Percentiles rank a stretch among this genome's conserved stretches.
Conservation (phyloP, 2,888 invertebrate species). For the Galerucella pusilla region DNA sequence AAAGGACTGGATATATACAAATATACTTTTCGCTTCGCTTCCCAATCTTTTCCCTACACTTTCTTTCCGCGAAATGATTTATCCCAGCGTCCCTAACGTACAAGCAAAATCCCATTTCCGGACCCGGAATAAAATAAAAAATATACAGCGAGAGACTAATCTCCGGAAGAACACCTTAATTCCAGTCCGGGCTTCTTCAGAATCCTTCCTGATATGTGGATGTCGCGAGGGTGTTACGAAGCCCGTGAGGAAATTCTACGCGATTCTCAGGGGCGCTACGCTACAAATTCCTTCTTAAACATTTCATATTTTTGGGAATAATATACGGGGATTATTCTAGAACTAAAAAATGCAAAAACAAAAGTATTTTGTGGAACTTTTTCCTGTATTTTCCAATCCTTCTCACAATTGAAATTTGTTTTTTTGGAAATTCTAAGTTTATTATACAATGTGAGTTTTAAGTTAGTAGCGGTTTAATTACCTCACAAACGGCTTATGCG, state of each 20-base stretch:
- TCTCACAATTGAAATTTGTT: no score
- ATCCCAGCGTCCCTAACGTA: constrained; percentile 37
- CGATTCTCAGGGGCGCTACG: constrained; percentile 7
- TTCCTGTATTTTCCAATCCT: no score
- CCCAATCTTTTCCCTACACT: constrained; percentile 26
- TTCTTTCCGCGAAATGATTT: constrained; percentile 47
- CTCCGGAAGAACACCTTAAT: constrained; percentile 63
- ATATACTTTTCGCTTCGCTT: constrained; percentile 14
- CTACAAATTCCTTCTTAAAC: neutral
- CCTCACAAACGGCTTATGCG: no score
- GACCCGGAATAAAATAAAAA: constrained; percentile 58
- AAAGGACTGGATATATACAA: no score
- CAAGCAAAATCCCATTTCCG: constrained; percentile 38
- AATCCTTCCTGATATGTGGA: constrained; percentile 61
- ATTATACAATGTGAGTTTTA: no score
- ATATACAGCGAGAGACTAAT: constrained; percentile 60
- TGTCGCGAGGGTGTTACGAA: constrained; percentile 53
- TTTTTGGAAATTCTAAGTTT: no score
- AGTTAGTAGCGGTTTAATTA: no score
- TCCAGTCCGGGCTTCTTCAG: constrained; percentile 47
- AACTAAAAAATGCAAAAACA: no score
- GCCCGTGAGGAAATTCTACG: constrained; percentile 39
- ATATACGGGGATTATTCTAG: no score
- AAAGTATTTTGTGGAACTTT: no score
- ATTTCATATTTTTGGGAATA: no score